These are phyloP conservation scores for Pantherophis alleghaniensis DNA, from an alignment of 2,797 vertebrate species.

Conservation along the genomic window DNA sequence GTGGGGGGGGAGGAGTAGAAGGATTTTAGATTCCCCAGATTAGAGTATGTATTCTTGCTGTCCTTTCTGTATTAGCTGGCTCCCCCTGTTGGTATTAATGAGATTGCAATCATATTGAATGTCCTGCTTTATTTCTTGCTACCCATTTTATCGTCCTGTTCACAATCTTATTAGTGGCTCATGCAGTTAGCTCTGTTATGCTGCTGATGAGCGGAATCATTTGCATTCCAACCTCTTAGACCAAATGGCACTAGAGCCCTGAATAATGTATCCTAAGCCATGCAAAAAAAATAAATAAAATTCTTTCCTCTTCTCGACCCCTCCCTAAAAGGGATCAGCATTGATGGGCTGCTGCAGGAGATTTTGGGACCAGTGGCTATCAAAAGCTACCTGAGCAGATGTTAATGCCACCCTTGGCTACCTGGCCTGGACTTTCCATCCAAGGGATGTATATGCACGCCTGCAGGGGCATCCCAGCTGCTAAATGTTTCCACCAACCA, in stretches of 20 bases:
- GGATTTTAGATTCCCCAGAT: background rate
- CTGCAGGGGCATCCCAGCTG: background rate
- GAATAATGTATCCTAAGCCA: background rate
- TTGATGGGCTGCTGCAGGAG: background rate
- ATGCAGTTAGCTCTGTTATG: background rate
- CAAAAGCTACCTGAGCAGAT: background rate
- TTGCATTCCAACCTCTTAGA: constrained; percentile 3
- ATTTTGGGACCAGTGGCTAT: constrained; percentile 8
- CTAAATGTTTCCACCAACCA: background rate
- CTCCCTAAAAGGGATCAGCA: background rate
- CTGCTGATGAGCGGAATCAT: background rate
- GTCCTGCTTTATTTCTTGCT: background rate
- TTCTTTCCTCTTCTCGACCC: background rate
- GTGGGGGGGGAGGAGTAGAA: background rate
- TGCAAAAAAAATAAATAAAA: no score
- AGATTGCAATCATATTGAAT: constrained; percentile 5
- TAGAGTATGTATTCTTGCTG: background rate
- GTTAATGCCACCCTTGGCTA: background rate
- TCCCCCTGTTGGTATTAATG: constrained; percentile 4
- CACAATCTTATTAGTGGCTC: background rate
- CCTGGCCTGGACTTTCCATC: background rate
- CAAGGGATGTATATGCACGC: background rate
- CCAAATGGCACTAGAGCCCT: constrained; percentile 1
- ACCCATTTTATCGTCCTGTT: background rate
- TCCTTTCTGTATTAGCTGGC: background rate